Base-by-base conservation (phyloP, 2,888 invertebrate genomes). In the Parnassius orleans region DNA sequence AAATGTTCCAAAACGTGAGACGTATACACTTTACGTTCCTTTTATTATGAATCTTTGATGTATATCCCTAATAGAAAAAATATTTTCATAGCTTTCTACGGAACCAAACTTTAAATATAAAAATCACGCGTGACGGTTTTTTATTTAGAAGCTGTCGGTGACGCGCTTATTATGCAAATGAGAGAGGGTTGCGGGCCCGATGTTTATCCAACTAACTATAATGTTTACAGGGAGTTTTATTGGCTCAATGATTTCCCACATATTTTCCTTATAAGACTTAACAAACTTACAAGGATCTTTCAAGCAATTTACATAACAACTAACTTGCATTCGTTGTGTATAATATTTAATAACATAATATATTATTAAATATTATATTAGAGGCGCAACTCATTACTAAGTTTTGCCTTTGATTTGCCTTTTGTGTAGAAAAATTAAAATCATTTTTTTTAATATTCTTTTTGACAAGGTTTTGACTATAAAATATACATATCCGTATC, bases 141-240 rank as follows among this genome's bases (percentile, higher is more conserved):
- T 86, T 87, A 82, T 86, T 87, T 83, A 80, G 81, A 85, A 86
- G 80, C 84, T 86, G 87, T 78, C 86, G 74, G 74, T 80, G 80
- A 79, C 75, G 72, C 78, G 79, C 84, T 83, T 84, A 80, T 82
- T 86, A 89, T 89, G 89, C 83, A 85, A 89, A 90, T 87, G 72
- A 67, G 71, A 70, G 73, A 77, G 79, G 79, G 76, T 67, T 70
- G 71, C 69, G 76, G 72, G 69, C 71, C 65, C 57, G 72, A 74
- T 80, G 81, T 81, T 82, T 83, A 80, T 75, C 70, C 77, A 72
- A 65, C 75, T 77, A 79, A 77, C 75, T 80, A 76, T 73, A 75
- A 70, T 78, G 76, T 81, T 82, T 78, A 72, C 73, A 66, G 66
- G 56, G 70, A 76, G 71, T 78, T 74, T 76, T 76, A 77, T 76